Evolutionary conservation across 2,888 invertebrate genomes (phyloP).

Genomic region (Drosophila villosipedis): DNA sequence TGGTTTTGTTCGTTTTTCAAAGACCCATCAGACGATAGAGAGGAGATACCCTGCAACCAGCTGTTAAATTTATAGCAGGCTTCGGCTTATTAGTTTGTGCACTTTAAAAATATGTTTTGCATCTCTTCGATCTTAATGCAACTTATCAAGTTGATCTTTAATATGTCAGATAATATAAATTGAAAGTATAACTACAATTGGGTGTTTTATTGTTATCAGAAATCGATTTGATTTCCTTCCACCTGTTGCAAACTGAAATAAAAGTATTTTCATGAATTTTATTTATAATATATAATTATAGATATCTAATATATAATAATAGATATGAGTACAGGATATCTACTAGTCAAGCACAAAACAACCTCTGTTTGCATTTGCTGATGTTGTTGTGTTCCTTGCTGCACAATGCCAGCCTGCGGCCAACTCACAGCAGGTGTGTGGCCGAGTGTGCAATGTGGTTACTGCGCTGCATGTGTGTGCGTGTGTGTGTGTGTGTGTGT

Average conservation of each 20-base stretch:
- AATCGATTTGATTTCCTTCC: background rate
- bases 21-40: background rate
- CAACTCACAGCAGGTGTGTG: conserved; percentile 28
- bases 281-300: background rate
- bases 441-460: conserved; percentile 10
- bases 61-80: background rate
- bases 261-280: too few species aligned
- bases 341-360: background rate
- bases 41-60: background rate
- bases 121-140: background rate
- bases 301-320: background rate
- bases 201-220: background rate
- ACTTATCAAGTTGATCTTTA: background rate
- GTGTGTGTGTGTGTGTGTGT: conserved; percentile 5
- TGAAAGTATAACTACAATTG: background rate
- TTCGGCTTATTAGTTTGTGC: background rate
- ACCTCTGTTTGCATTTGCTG: background rate
- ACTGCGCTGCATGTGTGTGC: background rate
- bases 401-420: conserved; percentile 44
- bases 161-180: background rate
- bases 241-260: too few species aligned
- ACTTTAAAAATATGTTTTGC: background rate
- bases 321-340: background rate
- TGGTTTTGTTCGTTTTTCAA: conserved; percentile 1
- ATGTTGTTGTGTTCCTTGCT: conserved; percentile 9